Conservation (phyloP, 2,888 invertebrate species). For the Meiosimyza platycephala region DNA sequence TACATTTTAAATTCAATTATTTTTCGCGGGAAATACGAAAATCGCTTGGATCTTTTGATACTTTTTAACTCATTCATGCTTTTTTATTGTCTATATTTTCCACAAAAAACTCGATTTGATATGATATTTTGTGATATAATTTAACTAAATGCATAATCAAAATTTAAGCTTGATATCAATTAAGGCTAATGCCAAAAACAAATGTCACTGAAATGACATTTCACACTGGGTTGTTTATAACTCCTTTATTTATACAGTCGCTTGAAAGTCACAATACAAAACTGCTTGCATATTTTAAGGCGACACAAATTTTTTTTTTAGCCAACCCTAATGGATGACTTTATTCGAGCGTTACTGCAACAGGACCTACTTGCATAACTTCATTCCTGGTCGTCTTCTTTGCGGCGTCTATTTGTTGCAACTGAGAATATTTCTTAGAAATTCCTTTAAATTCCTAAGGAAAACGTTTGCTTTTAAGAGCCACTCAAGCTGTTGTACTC, state of each 20-base stretch:
- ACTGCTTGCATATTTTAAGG: slow-evolving; percentile 9
- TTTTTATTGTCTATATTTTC: too few species aligned
- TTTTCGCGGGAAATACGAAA: too few species aligned
- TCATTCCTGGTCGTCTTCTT: background rate
- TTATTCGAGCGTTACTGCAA: background rate
- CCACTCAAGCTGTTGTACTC: slow-evolving; percentile 9
- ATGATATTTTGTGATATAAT: too few species aligned
- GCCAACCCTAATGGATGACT: slow-evolving; percentile 18
- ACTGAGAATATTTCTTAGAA: background rate
- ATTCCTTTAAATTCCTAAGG: slow-evolving; percentile 18
- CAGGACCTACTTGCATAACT: background rate
- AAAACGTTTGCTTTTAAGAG: slow-evolving; percentile 17
- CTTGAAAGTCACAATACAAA: background rate
- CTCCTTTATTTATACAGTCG: too few species aligned
- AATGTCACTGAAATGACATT: background rate
- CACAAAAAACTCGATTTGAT: too few species aligned
- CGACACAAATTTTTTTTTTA: background rate
- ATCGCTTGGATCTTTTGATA: too few species aligned
- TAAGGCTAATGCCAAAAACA: background rate
- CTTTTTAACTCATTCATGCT: too few species aligned
- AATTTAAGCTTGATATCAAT: too few species aligned
- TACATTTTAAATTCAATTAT: too few species aligned
- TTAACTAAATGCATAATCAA: too few species aligned
- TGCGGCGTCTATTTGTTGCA: background rate
- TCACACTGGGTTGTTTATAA: too few species aligned